phyloP scores from a whole-genome alignment of 1,140 invertebrate genomes.

The Sinonovacula constricta region DNA sequence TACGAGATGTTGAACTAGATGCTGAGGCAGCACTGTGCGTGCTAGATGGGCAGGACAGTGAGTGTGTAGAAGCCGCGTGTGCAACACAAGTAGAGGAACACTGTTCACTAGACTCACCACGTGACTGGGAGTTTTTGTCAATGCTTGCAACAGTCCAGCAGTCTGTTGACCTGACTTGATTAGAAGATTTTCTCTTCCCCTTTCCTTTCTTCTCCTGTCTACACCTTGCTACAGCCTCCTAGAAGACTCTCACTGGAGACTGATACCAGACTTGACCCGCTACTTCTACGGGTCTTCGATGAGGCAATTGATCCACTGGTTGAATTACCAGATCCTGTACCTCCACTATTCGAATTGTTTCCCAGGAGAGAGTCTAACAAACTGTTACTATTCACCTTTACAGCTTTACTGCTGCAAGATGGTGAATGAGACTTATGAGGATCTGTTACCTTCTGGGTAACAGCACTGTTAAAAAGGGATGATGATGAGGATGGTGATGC shows the following conservation, averaged over 20 bases:
- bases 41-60: not conserved
- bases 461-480: not conserved
- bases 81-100: not conserved
- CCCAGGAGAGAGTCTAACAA: not conserved
- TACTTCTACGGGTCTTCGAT: constrained; percentile 35
- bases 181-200: not conserved
- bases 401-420: not conserved
- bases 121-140: too few species aligned
- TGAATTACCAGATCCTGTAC: not conserved
- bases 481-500: constrained; percentile 2
- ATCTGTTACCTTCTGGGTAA: not conserved
- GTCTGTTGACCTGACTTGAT: constrained; percentile 23
- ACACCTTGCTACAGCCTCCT: constrained; percentile 42
- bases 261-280: constrained; percentile 38
- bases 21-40: not conserved
- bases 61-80: not conserved
- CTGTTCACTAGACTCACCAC: not conserved
- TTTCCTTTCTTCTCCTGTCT: constrained; percentile 18
- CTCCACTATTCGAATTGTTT: not conserved
- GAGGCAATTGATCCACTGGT: constrained; percentile 16
- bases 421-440: not conserved
- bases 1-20: not conserved
- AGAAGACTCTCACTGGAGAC: constrained; percentile 40
- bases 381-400: not conserved
- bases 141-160: constrained; percentile 25